These are phyloP conservation scores for Creontiades dilutus DNA, from an alignment of 2,888 invertebrate species.

Conservation along the genomic window DNA sequence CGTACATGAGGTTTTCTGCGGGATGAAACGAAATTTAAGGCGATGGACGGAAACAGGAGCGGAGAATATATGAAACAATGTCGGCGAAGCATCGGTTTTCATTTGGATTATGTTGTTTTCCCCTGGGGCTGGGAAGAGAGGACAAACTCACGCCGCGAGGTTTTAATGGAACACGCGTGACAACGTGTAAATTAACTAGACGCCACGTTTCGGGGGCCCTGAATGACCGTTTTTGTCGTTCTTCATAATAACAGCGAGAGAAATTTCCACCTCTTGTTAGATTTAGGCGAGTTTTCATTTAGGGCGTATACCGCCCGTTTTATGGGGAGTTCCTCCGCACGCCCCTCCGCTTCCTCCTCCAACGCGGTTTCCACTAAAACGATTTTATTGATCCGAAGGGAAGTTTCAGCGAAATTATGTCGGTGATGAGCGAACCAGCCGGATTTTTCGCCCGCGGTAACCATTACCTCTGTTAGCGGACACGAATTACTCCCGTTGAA, in stretches of 20 bases:
- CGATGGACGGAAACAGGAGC: neutral
- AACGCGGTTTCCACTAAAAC: neutral
- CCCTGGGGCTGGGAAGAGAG: conserved; percentile 14
- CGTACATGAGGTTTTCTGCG: neutral
- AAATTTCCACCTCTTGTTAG: conserved; percentile 39
- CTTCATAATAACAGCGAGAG: conserved; percentile 10
- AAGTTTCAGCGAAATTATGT: neutral
- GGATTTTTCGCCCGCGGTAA: too few relatives aligned
- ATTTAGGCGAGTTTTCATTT: conserved; percentile 32
- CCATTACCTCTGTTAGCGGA: too few relatives aligned
- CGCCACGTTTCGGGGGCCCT: conserved; percentile 13
- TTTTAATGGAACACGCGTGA: conserved; percentile 60
- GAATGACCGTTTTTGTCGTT: conserved; percentile 41
- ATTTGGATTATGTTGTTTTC: conserved; percentile 61
- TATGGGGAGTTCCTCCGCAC: neutral
- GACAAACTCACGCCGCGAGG: conserved; percentile 25
- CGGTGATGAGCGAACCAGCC: neutral
- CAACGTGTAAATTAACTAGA: conserved; percentile 60
- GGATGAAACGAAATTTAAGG: conserved; percentile 18
- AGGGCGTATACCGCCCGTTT: neutral
- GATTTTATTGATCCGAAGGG: neutral
- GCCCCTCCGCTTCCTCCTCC: too few relatives aligned
- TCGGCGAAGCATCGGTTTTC: conserved; percentile 58
- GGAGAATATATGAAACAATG: conserved; percentile 19
- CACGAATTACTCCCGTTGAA: too few relatives aligned